phyloP scores from a whole-genome alignment of 2,888 invertebrate species.

The Morinoia aosen region DNA sequence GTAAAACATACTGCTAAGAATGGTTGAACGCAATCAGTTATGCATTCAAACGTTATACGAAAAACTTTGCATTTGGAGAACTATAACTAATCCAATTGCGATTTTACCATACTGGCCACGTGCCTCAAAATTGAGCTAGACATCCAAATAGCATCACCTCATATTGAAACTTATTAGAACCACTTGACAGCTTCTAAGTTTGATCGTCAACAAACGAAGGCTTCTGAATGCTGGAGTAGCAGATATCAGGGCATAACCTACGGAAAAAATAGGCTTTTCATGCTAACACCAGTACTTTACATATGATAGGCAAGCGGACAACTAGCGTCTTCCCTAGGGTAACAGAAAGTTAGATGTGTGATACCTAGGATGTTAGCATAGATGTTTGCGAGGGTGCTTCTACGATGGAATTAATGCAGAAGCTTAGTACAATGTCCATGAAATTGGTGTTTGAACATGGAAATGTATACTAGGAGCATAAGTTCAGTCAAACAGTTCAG shows the following conservation, averaged over 20 bases:
- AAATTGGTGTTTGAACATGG: background rate
- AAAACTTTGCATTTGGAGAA: background rate
- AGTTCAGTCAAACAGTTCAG: background rate
- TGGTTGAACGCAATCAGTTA: background rate
- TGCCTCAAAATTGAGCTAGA: background rate
- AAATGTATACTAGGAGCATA: background rate
- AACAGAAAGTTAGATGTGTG: background rate
- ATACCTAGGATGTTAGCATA: background rate
- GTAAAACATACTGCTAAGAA: background rate
- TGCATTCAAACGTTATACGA: background rate
- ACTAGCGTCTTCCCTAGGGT: background rate
- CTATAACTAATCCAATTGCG: background rate
- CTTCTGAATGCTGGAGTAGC: background rate
- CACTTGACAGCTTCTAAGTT: background rate
- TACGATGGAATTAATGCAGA: background rate
- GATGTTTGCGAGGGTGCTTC: background rate
- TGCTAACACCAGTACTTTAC: background rate
- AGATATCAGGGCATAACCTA: background rate
- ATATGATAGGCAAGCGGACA: background rate
- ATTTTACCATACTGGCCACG: background rate
- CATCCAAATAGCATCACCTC: background rate
- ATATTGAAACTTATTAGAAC: background rate
- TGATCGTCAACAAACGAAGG: background rate
- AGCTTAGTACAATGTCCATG: background rate
- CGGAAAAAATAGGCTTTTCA: background rate